Conservation (phyloP, 2,797 vertebrate genomes). For the Odontamblyopus lacepedii region DNA sequence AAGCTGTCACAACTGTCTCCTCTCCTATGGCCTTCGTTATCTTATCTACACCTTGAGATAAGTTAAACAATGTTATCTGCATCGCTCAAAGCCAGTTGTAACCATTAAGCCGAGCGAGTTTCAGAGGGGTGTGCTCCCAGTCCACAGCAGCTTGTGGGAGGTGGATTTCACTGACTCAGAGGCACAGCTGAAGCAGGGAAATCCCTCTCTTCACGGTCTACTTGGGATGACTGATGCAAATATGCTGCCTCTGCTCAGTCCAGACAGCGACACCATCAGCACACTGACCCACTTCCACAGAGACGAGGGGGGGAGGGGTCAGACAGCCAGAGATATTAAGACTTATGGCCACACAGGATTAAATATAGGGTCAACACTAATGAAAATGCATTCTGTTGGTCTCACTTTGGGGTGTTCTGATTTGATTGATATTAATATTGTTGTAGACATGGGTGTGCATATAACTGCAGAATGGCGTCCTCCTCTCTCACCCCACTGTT, state of each 20-base stretch:
- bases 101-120: constrained; percentile 61
- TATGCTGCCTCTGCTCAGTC: constrained; percentile 72
- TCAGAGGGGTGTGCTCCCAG: constrained; percentile 52
- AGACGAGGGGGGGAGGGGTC: neutral
- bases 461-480: neutral
- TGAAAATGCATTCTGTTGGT: constrained; percentile 21
- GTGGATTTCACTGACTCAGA: constrained; percentile 75
- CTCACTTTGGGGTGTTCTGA: neutral
- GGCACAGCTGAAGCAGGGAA: constrained; percentile 73
- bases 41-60: constrained; percentile 28
- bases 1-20: neutral
- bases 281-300: constrained; percentile 65
- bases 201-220: constrained; percentile 77
- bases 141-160: constrained; percentile 60
- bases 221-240: constrained; percentile 79
- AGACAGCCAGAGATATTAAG: constrained; percentile 46
- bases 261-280: constrained; percentile 74
- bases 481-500: neutral
- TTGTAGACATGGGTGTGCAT: neutral
- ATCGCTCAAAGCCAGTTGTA: constrained; percentile 51
- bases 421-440: constrained; percentile 2
- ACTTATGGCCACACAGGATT: constrained; percentile 48
- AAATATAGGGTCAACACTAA: constrained; percentile 36
- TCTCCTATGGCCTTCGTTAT: constrained; percentile 27
- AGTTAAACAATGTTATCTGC: constrained; percentile 41